These are phyloP conservation scores for Habropoda laboriosa DNA, from an alignment of 1,140 invertebrate species.

Conservation along the genomic window DNA sequence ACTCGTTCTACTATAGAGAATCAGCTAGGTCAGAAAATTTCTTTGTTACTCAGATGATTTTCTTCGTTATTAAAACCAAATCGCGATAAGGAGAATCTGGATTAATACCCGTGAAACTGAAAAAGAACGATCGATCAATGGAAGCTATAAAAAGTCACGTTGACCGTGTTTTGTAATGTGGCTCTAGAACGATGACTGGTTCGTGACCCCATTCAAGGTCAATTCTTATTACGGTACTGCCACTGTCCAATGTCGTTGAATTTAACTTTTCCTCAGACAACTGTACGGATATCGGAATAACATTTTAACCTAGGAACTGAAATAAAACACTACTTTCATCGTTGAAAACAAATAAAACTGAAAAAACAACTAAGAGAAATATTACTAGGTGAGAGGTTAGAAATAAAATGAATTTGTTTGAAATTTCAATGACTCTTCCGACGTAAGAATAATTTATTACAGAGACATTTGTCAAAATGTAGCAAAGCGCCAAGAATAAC, in stretches of 20 bases:
- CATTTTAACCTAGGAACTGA: not conserved
- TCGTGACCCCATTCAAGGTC: slow-evolving; percentile 53
- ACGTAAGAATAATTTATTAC: not conserved
- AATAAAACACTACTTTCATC: not conserved
- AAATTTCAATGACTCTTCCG: not conserved
- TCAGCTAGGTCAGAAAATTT: not conserved
- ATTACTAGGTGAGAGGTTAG: not conserved
- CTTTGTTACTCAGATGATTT: too few species aligned
- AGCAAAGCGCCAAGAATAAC: not conserved
- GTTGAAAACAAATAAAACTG: too few species aligned
- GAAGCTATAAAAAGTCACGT: not conserved
- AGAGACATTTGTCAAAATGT: not conserved
- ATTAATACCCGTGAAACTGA: not conserved
- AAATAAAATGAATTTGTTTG: not conserved
- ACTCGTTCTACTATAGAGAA: not conserved
- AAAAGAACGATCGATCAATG: not conserved
- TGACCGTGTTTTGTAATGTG: slow-evolving; percentile 47
- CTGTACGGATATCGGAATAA: not conserved
- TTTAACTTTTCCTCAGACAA: slow-evolving; percentile 10
- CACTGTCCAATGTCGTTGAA: not conserved
- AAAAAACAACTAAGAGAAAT: too few species aligned
- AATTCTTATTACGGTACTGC: slow-evolving; percentile 47
- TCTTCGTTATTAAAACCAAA: not conserved
- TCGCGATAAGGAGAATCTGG: not conserved
- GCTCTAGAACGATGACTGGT: slow-evolving; percentile 16